Evolutionary conservation across 2,113 vertebrate species (phyloP), one percentile per base, ranked within the genome.

Genomic region (Blennius ocellaris): DNA sequence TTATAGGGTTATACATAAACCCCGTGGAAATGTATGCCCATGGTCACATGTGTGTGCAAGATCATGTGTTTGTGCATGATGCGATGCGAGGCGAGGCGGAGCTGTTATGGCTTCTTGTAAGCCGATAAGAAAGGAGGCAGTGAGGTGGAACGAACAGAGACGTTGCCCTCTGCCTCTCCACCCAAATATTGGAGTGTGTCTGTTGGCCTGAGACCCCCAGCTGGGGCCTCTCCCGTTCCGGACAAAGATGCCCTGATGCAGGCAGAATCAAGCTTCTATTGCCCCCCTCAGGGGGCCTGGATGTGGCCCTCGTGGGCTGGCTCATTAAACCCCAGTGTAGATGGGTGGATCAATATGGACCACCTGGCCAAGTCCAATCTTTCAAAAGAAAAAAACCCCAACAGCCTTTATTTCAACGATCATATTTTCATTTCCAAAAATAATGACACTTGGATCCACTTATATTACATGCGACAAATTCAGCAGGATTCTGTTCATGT

Each of bases 131-230:
- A 92, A 85, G 37, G 88, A 83, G 51, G 73, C 89, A 89, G 55
- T 5, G 88, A 90, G 80, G 76, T 81, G 86, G 87, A 91, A 92
- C 69, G 10, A 74, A 81, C 58, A 60, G 30, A 76, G 76, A 78
- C 68, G 63, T 45, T 63, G 73, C 71, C 48, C 80, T 71, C 72
- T 30, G 74, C 73, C 67, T 68, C 78, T 49, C 76, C 72, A 86
- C 85, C 77, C 85, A 90, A 89, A 92, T 73, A 87, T 77, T 5
- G 76, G 79, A 64, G 85, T 86, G 88, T 81, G 90, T 87, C 81
- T 86, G 82, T 76, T 41, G 77, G 80, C 63, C 82, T 67, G 77
- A 87, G 84, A 82, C 77, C 52, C 63, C 73, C 89, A 86, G 81
- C 83, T 85, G 90, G 54, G 72, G 37, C 68, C 85, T 48, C 51